Base-by-base conservation (phyloP, 2,888 invertebrate genomes). In the Spilarctia lutea region DNA sequence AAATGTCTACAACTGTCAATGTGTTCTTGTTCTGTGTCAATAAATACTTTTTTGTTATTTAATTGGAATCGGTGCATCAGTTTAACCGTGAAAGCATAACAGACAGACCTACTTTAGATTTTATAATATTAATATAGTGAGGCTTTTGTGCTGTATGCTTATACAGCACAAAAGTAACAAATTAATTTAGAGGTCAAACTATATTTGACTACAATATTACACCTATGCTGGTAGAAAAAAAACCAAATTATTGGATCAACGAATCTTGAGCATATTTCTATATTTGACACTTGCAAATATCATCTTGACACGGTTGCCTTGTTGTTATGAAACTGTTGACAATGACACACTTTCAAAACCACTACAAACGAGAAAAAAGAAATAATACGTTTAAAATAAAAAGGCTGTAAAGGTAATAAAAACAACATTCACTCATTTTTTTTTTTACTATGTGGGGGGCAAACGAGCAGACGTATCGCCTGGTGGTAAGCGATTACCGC, bases 271-370 rank as follows among this genome's bases (percentile, higher is more conserved):
- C 24, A 45, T 79, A 84, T 85, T 81, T 79, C 81, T 70, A 75
- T 73, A 39, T 77, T 85, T 83, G 84, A 79, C 80, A 79, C 77
- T 79, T 77, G 80, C 79, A 81, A 81, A 84, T 81, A 81, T 83
- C 87, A 84, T 89, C 91, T 91, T 90, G 91, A 91, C 91, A 91
- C 76, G 87, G 87, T 89, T 89, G 79, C 73, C 80, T 75, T 71
- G 83, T 79, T 67, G 76, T 91, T 89, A 86, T 85, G 88, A 91
- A 91, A 92, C 80, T 60, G 63, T 68, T 90, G 92, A 91, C 94
- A 93, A 81, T 94, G 94, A 92, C 94, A 93, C 81, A 91, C 93
- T 93, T 94, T 93, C 90, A 84, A 90, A 90, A 90, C 80, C 77
- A 82, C 20, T 71, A 45, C 16, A 20, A 48, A 48, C 39, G 39